These are phyloP conservation scores for Formica exsecta DNA, from an alignment of 1,140 invertebrate genomes.

Conservation along the genomic window DNA sequence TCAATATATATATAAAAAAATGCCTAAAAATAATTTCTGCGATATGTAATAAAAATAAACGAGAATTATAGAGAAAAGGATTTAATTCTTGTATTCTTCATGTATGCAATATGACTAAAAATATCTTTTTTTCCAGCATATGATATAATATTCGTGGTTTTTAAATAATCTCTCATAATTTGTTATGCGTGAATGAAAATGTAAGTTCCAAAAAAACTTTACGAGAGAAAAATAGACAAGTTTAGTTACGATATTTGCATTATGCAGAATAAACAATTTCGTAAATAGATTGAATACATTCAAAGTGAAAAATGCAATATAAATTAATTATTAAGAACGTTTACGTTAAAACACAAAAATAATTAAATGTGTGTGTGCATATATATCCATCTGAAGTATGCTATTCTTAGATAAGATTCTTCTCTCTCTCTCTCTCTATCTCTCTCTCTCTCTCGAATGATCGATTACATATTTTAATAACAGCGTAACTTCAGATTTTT, in stretches of 20 bases:
- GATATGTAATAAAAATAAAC: neutral
- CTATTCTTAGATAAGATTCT: too few relatives aligned
- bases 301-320: too few relatives aligned
- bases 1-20: neutral
- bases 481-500: too few relatives aligned
- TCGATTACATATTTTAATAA: neutral
- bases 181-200: neutral
- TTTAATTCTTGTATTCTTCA: neutral
- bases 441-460: neutral
- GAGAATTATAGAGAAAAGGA: too few relatives aligned
- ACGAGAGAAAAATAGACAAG: neutral
- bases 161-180: too few relatives aligned
- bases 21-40: neutral
- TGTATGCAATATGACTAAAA: neutral
- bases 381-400: too few relatives aligned
- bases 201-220: neutral
- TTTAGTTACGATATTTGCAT: neutral
- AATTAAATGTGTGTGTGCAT: too few relatives aligned
- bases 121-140: neutral
- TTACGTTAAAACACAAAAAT: too few relatives aligned
- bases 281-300: neutral
- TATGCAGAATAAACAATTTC: neutral
- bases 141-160: neutral
- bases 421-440: neutral
- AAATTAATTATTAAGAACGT: too few relatives aligned